Evolutionary conservation across 2,113 vertebrate species (phyloP).

Genomic region (Rhinolophus ferrumequinum): DNA sequence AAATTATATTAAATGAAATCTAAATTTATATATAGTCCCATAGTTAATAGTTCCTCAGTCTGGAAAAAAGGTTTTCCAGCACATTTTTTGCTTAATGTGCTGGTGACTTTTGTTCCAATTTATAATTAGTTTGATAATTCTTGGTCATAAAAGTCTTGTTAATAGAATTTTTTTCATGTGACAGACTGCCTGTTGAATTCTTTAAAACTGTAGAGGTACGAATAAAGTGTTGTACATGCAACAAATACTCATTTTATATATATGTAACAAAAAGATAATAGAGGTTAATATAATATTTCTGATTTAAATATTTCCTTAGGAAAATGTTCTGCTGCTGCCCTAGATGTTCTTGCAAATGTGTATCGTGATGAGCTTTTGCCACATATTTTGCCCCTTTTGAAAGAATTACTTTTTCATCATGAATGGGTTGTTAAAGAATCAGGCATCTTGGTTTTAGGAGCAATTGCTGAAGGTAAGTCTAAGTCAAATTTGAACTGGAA

Average conservation of each 20-base stretch:
- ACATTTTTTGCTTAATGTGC: background rate
- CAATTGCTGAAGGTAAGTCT: conserved; percentile 95
- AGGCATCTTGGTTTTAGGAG: conserved; percentile 97
- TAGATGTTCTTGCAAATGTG: conserved; percentile 97
- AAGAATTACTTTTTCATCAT: conserved; percentile 96
- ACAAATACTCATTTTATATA: background rate
- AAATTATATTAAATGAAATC: background rate
- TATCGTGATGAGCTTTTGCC: conserved; percentile 96
- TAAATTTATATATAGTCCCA: background rate
- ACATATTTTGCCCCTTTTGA: conserved; percentile 95
- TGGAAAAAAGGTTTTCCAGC: conserved; percentile 8
- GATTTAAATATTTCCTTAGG: conserved; percentile 84
- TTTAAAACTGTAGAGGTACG: background rate
- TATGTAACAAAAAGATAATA: background rate
- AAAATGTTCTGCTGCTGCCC: conserved; percentile 96
- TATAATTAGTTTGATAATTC: conserved; percentile 3
- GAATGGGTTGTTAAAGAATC: conserved; percentile 99
- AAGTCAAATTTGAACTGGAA: background rate
- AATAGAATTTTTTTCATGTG: conserved; percentile 33
- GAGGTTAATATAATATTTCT: conserved; percentile 6
- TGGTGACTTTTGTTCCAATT: background rate
- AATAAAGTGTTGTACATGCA: background rate
- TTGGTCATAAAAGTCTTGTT: conserved; percentile 19
- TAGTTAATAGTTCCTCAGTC: background rate
- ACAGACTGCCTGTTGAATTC: background rate